Base-by-base conservation (phyloP, 2,113 vertebrate genomes). In the Puntigrus tetrazona region DNA sequence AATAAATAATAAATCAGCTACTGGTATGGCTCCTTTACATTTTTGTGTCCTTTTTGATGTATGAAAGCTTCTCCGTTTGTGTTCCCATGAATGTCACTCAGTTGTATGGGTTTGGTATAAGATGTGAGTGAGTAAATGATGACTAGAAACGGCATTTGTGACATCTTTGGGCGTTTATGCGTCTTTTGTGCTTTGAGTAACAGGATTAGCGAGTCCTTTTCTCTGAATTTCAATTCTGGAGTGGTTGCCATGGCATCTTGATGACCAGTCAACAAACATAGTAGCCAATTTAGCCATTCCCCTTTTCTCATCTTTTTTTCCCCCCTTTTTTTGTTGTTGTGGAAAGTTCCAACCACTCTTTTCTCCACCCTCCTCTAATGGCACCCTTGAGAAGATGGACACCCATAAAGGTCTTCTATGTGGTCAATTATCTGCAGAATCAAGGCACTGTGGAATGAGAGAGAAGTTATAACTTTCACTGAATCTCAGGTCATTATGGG, bases 231-330 rank as follows among this genome's bases (percentile, higher is more conserved):
- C 63, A 83, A 79, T 83, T 87, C 87, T 86, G 61, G 65, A 87
- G 76, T 57, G 38, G 89, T 92, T 92, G 85, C 91, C 89, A 92
- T 92, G 88, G 83, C 85, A 59, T 27, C 69, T 34, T 67, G 88
- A 90, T 84, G 86, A 86, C 86, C 79, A 79, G 55, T 69, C 90
- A 92, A 88, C 89, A 92, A 91, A 91, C 87, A 92, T 20, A 84
- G 50, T 78, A 81, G 47, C 67, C 85, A 13, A 22, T 83, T 81
- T 67, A 86, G 43, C n/a, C 63, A 65, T 84, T 85, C 78, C 27
- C 38, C 20, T 43, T 9, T 76, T 84, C 77, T 85, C 79, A 86
- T 50, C 38, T 86, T 82, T 88, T 89, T 88, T 0, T 61, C 5
- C 31, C 16, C 31, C 31, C 7, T 8, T 69, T 38, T 11, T 4